A percentile compares a stretch with the other conserved stretches of the same genome.
Evolutionary conservation across 2,113 vertebrate species (phyloP).

Genomic region (Oostethus manadensis): DNA sequence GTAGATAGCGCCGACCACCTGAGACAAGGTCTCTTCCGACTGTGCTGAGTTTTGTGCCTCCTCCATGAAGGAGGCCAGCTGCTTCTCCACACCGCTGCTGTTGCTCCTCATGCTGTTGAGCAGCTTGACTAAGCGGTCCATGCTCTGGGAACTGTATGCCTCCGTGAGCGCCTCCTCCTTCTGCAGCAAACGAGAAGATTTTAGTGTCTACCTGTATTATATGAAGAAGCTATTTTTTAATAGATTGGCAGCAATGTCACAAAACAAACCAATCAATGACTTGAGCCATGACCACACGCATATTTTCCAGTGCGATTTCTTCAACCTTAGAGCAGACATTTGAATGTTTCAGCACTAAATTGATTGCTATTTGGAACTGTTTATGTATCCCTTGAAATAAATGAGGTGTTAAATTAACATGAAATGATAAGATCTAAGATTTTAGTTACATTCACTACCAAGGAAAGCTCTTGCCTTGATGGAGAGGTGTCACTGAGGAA

Average conservation of each 20-base stretch:
- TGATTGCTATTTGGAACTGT: no score
- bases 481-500: conserved; percentile 5
- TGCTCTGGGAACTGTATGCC: conserved; percentile 75
- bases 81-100: conserved; percentile 86
- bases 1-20: conserved; percentile 91
- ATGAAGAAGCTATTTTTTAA: no score
- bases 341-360: no score
- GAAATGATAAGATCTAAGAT: neutral
- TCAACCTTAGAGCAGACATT: no score
- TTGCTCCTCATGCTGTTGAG: conserved; percentile 96
- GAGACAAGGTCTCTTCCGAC: conserved; percentile 86
- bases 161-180: conserved; percentile 80
- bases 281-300: neutral
- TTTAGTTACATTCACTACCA: neutral
- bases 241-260: no score
- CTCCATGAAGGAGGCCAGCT: conserved; percentile 93
- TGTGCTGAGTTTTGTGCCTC: conserved; percentile 90
- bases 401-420: no score
- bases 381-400: no score
- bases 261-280: neutral
- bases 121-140: conserved; percentile 91
- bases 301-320: no score
- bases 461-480: neutral
- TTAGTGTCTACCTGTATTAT: no score
- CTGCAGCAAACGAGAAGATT: no score